Base-by-base conservation (phyloP, 2,113 vertebrate species). In the Piaya cayana region DNA sequence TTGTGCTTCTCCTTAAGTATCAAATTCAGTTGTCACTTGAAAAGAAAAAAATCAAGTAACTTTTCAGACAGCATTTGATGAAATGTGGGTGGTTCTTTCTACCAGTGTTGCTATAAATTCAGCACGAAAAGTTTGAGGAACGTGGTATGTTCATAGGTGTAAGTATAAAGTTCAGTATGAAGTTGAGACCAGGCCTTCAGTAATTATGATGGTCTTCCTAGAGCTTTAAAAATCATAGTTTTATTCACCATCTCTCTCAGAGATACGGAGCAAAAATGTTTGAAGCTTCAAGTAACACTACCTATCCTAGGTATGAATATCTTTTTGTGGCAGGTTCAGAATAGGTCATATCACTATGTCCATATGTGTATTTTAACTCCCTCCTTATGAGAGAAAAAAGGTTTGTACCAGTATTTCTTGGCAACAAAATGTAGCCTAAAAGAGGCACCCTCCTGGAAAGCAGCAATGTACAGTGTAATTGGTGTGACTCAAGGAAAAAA, bases 31-130 rank as follows among this genome's bases (percentile, higher is more conserved):
- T 76, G 43, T 83, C 71, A 95, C 42, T 37, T 52, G 36, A 27
- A 50, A 63, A 53, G 36, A 53, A 21, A 21, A 56, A 20, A 36
- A 60, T 11, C 14, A 65, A 77, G 18, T 47, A 22, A 71, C 82
- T 95, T 88, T 79, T 92, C 75, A 88, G 86, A 79, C 52, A 88
- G 92, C 75, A 79, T 16, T 88, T 90, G 60, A 85, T 88, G 93
- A 88, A 82, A 92, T 68, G 80, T 80, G 29, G 76, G 68, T 65
- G 81, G 80, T 86, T 95, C 87, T 92, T 91, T 80, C 86, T 72
- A 88, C 26, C 71, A 72, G 34, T 64, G 71, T 37, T 86, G 71
- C 59, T 72, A 83, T 76, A 76, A 94, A 92, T 86, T 83, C 50
- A 92, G 59, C 36, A 36, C 18, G 34, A 83, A 85, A 83, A 76